Base-by-base conservation (phyloP, 2,888 invertebrate genomes). In the Taenaris catops region DNA sequence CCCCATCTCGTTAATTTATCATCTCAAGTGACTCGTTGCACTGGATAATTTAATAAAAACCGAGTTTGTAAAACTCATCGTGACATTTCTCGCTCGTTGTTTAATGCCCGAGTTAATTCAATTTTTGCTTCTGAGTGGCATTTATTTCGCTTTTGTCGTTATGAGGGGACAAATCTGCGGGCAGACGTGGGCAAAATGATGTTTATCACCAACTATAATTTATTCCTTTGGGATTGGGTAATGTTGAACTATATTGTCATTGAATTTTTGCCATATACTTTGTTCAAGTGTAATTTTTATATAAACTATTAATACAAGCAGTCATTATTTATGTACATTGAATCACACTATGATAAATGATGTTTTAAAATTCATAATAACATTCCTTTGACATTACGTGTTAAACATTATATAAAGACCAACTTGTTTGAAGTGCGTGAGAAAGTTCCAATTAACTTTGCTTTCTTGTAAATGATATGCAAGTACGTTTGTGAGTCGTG, bases 171-270 rank as follows among this genome's bases (percentile, higher is more conserved):
- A 45, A 53, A 49, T 51, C 65, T 76, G 69, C 74, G 76, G 76
- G 76, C 6, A 9, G 27, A 10, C 7, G 54, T n/a, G n/a, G 42
- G 57, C 58, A 54, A 46, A 48, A 68, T 8, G 69, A 78, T 76
- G 55, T 59, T 66, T 75, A 78, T 80, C 76, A 54, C 46, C 25
- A 26, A 40, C 29, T 40, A 57, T 71, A 73, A 74, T 74, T 74
- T 71, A 72, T 70, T 61, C 67, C 62, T 46, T 50, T 46, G 66
- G 69, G 70, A 32, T 27, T 17, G 8, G 20, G 8, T 20, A 7
- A n/a, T n/a, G n/a, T n/a, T n/a, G n/a, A n/a, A n/a, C n/a, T n/a
- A n/a, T n/a, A n/a, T n/a, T n/a, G n/a, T n/a, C n/a, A n/a, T n/a
- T n/a, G n/a, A n/a, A n/a, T n/a, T n/a, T n/a, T n/a, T n/a, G n/a